phyloP scores from a whole-genome alignment of 2,888 invertebrate genomes.

The Ectemnius lituratus region DNA sequence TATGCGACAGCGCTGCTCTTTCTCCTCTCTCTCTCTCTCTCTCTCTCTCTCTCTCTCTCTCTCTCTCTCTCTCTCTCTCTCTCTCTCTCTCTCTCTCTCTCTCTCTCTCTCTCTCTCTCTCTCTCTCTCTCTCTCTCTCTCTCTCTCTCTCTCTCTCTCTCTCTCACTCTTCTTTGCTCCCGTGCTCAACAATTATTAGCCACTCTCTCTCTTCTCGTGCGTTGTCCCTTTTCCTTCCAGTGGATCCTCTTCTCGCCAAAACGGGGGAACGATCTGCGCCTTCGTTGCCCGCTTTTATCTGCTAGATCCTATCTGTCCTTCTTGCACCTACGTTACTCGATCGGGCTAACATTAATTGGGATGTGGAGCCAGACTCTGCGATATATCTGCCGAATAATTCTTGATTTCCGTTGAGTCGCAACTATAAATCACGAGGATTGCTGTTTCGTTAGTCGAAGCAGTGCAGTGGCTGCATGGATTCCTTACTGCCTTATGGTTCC shows the following conservation, averaged over 20 bases:
- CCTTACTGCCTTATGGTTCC: not conserved
- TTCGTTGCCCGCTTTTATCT: not conserved
- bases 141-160: too few relatives aligned
- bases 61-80: too few relatives aligned
- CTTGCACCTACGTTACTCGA: not conserved
- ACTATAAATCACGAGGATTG: not conserved
- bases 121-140: too few relatives aligned
- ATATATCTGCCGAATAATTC: not conserved
- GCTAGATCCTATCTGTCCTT: not conserved
- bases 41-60: too few relatives aligned
- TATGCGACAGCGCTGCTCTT: constrained; percentile 17
- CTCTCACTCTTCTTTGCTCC: constrained; percentile 2
- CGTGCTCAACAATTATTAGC: constrained; percentile 12
- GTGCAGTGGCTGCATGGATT: not conserved
- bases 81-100: too few relatives aligned
- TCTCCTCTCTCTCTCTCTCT: too few relatives aligned
- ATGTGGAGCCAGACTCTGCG: too few relatives aligned
- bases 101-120: too few relatives aligned
- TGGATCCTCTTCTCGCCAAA: not conserved
- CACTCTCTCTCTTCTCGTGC: not conserved
- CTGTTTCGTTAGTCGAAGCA: not conserved
- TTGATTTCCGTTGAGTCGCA: constrained; percentile 1
- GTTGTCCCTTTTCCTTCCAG: not conserved
- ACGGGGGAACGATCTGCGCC: not conserved
- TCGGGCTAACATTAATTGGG: too few relatives aligned